Conservation (phyloP, 2,888 invertebrate genomes). For the Drosophila gaucha region DNA sequence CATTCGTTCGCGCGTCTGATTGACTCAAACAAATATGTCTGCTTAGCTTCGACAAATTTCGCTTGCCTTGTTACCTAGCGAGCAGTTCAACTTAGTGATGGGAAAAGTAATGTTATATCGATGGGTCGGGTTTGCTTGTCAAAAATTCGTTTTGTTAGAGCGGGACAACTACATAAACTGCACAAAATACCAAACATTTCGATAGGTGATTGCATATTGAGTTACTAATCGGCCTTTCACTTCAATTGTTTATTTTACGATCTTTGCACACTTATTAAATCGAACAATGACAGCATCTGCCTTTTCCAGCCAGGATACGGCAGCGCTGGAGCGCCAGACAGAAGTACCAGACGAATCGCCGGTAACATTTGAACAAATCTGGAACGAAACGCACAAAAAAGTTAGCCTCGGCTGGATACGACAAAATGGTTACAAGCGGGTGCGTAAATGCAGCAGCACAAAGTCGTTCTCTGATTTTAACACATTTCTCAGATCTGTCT, state of each 20-base stretch:
- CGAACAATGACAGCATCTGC: slow-evolving; percentile 71
- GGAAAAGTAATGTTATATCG: slow-evolving; percentile 18
- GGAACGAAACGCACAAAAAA: slow-evolving; percentile 81
- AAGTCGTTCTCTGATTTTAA: background rate
- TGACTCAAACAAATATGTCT: slow-evolving; percentile 27
- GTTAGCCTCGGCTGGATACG: slow-evolving; percentile 88
- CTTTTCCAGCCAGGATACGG: slow-evolving; percentile 82
- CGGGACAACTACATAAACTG: background rate
- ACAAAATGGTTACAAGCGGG: slow-evolving; percentile 88
- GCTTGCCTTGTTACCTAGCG: slow-evolving; percentile 36
- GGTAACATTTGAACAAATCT: slow-evolving; percentile 77
- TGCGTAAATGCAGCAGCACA: slow-evolving; percentile 80
- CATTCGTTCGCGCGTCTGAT: slow-evolving; percentile 39
- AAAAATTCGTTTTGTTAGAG: slow-evolving; percentile 4
- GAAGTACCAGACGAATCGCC: slow-evolving; percentile 56
- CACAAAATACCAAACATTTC: slow-evolving; percentile 11
- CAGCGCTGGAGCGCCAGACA: slow-evolving; percentile 75
- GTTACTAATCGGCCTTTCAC: slow-evolving; percentile 40
- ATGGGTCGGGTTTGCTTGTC: background rate
- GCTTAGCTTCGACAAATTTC: slow-evolving; percentile 40
- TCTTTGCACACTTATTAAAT: slow-evolving; percentile 25
- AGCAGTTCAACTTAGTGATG: slow-evolving; percentile 41
- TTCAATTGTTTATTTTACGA: slow-evolving; percentile 54
- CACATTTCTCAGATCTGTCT: slow-evolving; percentile 90
- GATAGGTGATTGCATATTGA: slow-evolving; percentile 18